Base-by-base conservation (phyloP, 2,113 vertebrate genomes). In the Polyodon spathula region DNA sequence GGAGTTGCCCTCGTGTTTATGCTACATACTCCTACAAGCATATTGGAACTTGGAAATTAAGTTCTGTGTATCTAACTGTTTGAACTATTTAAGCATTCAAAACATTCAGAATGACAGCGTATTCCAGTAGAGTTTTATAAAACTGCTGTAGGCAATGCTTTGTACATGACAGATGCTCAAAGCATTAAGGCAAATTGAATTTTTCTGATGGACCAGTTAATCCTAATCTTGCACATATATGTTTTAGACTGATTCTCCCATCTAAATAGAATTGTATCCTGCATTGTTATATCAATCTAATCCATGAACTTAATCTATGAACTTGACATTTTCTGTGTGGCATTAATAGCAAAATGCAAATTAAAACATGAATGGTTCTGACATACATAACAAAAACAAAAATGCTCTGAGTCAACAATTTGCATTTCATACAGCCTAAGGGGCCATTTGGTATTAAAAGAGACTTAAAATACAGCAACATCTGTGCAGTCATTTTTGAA, bases 181-280 rank as follows among this genome's bases (percentile, higher is more conserved):
- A 55, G 53, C 53, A 10, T 17, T 55, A 27, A 55, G 3, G 53
- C 53, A 55, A 55, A 55, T 55, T 3, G 27, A 55, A 16, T 55
- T 55, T 17, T 55, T 16, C 53, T 38, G 17, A 6, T 16, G 53
- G 17, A 55, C 6, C 53, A 55, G 53, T 55, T 55, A 27, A 55
- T 55, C 53, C 15, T 55, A 55, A 55, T 55, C 53, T 17, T 17
- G 53, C 14, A n/a, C 5, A 53, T 53, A 17, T 15, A n/a, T 37
- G 53, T 55, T 55, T 55, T 55, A 55, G 17, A 55, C 53, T 10
- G 15, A 16, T 55, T 55, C 14, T 53, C 17, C 27, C 17, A 37
- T 3, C 53, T 37, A 55, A 55, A 55, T 6, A 55, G 15, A 38
- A 37, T 4, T 17, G 1, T 6, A 27, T 4, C 7, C n/a, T 27